phyloP scores from a whole-genome alignment of 2,888 invertebrate genomes.

The Neoitamus cyanurus region DNA sequence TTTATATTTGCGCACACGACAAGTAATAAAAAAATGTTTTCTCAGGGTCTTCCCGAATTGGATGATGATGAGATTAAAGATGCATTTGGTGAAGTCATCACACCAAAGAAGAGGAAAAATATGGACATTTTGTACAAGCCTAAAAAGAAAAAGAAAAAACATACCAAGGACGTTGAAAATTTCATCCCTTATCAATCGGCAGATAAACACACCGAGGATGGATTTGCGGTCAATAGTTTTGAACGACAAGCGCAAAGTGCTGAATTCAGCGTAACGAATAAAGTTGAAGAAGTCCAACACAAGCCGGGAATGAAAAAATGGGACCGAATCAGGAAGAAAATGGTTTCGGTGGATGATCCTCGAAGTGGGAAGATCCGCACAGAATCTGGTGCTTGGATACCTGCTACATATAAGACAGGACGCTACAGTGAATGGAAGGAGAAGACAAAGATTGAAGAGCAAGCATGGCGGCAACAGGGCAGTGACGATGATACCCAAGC shows the following conservation, averaged over 20 bases:
- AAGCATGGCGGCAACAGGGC: conserved; percentile 61
- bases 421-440: conserved; percentile 89
- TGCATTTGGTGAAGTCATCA: conserved; percentile 71
- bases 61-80: conserved; percentile 70
- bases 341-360: conserved; percentile 74
- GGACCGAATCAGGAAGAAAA: conserved; percentile 97
- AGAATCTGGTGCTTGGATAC: conserved; percentile 94
- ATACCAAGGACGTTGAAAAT: conserved; percentile 78
- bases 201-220: conserved; percentile 84
- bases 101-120: conserved; percentile 67
- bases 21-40: background rate
- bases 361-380: conserved; percentile 87
- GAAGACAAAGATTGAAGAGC: conserved; percentile 70
- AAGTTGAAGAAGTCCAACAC: conserved; percentile 77
- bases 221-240: conserved; percentile 80
- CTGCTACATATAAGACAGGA: conserved; percentile 93
- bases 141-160: conserved; percentile 67
- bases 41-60: conserved; percentile 62
- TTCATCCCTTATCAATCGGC: conserved; percentile 87
- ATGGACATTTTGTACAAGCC: conserved; percentile 71
- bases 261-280: conserved; percentile 84
- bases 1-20: no score
- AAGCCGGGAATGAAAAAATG: conserved; percentile 78
- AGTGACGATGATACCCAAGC: conserved; percentile 60
- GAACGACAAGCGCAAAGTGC: conserved; percentile 81